These are phyloP conservation scores for Ephestia elutella DNA, from an alignment of 1,140 invertebrate genomes.

Conservation along the genomic window DNA sequence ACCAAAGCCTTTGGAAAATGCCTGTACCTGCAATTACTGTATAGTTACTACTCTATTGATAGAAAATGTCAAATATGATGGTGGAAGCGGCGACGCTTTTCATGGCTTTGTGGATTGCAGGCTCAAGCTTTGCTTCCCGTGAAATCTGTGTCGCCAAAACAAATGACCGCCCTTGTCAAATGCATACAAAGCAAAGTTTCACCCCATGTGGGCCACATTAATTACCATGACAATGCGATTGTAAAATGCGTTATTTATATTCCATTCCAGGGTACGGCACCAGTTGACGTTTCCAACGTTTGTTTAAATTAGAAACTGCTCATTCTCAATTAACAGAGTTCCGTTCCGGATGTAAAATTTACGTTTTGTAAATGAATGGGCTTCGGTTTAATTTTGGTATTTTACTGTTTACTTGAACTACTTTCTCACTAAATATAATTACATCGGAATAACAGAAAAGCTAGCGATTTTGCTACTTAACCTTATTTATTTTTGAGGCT, in stretches of 20 bases:
- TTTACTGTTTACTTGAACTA: not conserved
- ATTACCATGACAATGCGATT: slow-evolving; percentile 55
- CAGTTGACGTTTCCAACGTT: slow-evolving; percentile 32
- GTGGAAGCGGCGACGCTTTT: too few relatives aligned
- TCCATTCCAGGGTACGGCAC: slow-evolving; percentile 18
- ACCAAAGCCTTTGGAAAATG: too few relatives aligned
- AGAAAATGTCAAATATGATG: too few relatives aligned
- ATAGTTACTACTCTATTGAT: too few relatives aligned
- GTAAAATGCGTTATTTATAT: slow-evolving; percentile 62
- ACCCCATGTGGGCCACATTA: slow-evolving; percentile 47
- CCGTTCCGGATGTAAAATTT: not conserved
- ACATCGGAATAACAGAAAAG: too few relatives aligned
- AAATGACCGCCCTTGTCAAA: slow-evolving; percentile 28
- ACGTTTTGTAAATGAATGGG: not conserved
- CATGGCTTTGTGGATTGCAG: slow-evolving; percentile 13
- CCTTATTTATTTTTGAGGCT: too few relatives aligned
- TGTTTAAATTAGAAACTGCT: slow-evolving; percentile 23
- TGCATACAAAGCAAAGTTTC: slow-evolving; percentile 43
- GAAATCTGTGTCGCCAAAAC: slow-evolving; percentile 25
- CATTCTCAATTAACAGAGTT: slow-evolving; percentile 10
- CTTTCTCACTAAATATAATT: too few relatives aligned
- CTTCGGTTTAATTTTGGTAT: not conserved
- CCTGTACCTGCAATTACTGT: too few relatives aligned
- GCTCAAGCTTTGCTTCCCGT: slow-evolving; percentile 22
- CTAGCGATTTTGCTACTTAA: too few relatives aligned